Evolutionary conservation across 2,797 vertebrate genomes (phyloP).

Genomic region (Acanthurus leucopareius): DNA sequence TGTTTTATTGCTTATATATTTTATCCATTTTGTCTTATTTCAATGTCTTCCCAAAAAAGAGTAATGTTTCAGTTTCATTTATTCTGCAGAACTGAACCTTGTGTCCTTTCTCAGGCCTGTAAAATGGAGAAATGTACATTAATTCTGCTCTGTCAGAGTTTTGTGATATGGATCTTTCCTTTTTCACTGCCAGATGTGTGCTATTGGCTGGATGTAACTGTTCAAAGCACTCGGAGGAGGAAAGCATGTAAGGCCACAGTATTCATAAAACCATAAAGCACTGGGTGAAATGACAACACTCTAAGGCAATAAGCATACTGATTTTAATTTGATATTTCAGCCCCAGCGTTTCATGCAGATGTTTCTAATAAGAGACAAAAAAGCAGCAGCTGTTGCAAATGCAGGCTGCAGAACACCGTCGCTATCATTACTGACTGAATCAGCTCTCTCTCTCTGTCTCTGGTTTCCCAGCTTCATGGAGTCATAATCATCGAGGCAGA

Average conservation of each 20-base stretch:
- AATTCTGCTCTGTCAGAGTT: neutral
- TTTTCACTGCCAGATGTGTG: constrained; percentile 27
- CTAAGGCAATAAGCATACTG: constrained; percentile 8
- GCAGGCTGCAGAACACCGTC: constrained; percentile 17
- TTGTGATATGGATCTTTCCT: constrained; percentile 8
- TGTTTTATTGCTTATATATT: too few species aligned
- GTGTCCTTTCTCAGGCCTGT: too few species aligned
- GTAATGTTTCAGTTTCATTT: too few species aligned
- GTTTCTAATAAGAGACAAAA: constrained; percentile 44
- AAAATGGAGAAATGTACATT: too few species aligned
- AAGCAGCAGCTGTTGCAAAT: constrained; percentile 58
- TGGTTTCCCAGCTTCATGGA: constrained; percentile 22
- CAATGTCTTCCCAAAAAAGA: too few species aligned
- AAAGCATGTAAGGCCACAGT: neutral
- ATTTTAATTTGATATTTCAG: constrained; percentile 42
- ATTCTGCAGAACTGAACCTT: too few species aligned
- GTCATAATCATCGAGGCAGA: constrained; percentile 39
- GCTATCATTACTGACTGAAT: constrained; percentile 26
- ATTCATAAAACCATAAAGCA: constrained; percentile 28
- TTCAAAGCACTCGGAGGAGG: constrained; percentile 19
- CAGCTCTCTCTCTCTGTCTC: neutral
- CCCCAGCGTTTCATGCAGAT: constrained; percentile 46
- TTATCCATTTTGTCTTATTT: too few species aligned
- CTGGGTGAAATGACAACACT: neutral
- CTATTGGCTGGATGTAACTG: constrained; percentile 28